Conservation (phyloP, 2,888 invertebrate species). For the Frankliniella fusca region DNA sequence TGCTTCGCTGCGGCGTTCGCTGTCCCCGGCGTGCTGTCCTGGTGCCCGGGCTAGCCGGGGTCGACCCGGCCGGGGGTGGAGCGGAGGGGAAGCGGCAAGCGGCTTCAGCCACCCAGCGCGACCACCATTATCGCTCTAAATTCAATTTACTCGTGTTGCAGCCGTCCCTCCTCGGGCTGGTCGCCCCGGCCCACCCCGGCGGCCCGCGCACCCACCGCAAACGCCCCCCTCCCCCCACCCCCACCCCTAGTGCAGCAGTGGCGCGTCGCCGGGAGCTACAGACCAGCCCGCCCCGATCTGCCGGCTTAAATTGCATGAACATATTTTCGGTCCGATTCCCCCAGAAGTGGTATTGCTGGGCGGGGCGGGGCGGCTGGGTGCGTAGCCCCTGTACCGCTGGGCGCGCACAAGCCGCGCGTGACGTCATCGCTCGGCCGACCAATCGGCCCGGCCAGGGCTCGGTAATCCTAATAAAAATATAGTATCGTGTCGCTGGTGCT, state of each 20-base stretch:
- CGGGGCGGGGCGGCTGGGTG: not conserved
- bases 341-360: not conserved
- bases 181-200: not conserved
- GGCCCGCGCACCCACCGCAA: not conserved
- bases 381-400: not conserved
- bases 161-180: not conserved
- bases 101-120: not conserved
- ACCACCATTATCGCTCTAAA: slow-evolving; percentile 19
- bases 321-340: not conserved
- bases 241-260: not conserved
- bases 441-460: no score
- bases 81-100: not conserved
- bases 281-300: not conserved
- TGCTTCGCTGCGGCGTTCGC: no score
- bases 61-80: not conserved
- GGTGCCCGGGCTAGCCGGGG: not conserved
- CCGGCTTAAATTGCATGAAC: not conserved
- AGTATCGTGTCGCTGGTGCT: no score
- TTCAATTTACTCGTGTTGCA: not conserved
- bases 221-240: not conserved
- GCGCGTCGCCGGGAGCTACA: not conserved
- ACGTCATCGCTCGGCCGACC: no score
- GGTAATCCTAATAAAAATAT: no score
- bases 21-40: no score
- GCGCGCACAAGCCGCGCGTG: no score